phyloP scores from a whole-genome alignment of 2,888 invertebrate genomes.

The Drosophila falleni region DNA sequence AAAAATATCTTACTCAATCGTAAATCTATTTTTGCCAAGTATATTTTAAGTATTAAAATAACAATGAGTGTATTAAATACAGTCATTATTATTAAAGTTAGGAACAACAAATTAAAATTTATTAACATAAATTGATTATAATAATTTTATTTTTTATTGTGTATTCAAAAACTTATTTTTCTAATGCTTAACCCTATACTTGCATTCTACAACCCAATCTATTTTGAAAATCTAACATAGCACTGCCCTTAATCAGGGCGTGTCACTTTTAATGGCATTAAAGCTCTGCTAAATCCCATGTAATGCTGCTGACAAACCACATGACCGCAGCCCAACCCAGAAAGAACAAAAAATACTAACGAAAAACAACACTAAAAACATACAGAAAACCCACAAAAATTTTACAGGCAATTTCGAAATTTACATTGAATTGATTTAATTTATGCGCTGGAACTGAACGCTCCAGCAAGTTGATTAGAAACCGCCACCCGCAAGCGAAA shows the following conservation, averaged over 20 bases:
- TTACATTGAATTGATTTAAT: conserved; percentile 68
- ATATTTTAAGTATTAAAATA: too few species aligned
- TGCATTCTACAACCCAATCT: background rate
- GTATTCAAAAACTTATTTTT: too few species aligned
- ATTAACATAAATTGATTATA: too few species aligned
- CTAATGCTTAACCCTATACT: background rate
- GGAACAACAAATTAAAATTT: too few species aligned
- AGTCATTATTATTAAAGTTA: too few species aligned
- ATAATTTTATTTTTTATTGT: too few species aligned
- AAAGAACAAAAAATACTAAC: conserved; percentile 23
- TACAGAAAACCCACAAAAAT: conserved; percentile 48
- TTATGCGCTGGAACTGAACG: conserved; percentile 53
- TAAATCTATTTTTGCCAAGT: too few species aligned
- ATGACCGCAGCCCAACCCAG: conserved; percentile 45
- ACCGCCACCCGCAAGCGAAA: conserved; percentile 14
- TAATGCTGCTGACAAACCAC: conserved; percentile 32
- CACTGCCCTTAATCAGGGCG: conserved; percentile 46
- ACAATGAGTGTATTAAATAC: too few species aligned
- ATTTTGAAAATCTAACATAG: conserved; percentile 9
- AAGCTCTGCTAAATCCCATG: conserved; percentile 37
- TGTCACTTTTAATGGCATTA: conserved; percentile 33
- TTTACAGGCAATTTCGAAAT: conserved; percentile 69
- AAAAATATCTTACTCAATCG: too few species aligned
- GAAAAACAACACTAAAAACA: conserved; percentile 6
- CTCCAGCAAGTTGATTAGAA: conserved; percentile 55